These are phyloP conservation scores for Glossophaga mutica DNA, from an alignment of 2,797 vertebrate species.

Conservation along the genomic window DNA sequence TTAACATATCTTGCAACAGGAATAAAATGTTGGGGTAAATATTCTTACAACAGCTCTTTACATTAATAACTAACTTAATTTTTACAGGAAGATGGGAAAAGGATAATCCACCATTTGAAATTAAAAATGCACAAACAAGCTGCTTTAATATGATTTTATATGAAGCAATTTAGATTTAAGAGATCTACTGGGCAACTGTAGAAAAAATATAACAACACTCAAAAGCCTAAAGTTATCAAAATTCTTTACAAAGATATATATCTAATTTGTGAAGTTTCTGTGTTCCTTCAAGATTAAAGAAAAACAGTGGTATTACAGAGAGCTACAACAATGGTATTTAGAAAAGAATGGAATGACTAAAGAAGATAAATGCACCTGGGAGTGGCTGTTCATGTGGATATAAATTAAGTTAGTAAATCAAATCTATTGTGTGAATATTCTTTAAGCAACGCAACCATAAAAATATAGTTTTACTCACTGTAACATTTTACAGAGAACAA, in stretches of 20 bases:
- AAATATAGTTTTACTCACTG: slow-evolving; percentile 73
- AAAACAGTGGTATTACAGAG: slow-evolving; percentile 52
- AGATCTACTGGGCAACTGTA: background rate
- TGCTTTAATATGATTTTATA: background rate
- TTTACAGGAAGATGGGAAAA: background rate
- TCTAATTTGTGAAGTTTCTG: slow-evolving; percentile 47
- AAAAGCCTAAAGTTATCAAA: background rate
- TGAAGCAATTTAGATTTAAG: background rate
- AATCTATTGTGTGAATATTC: slow-evolving; percentile 45
- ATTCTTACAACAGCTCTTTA: slow-evolving; percentile 75
- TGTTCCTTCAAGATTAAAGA: slow-evolving; percentile 69
- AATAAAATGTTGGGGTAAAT: slow-evolving; percentile 82
- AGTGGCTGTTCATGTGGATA: slow-evolving; percentile 58
- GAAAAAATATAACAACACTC: background rate
- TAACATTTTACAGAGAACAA: slow-evolving; percentile 71
- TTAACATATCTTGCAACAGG: slow-evolving; percentile 83
- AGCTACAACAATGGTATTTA: slow-evolving; percentile 71
- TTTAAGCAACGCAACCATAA: slow-evolving; percentile 70
- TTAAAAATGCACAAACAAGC: slow-evolving; percentile 49
- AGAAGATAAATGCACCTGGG: slow-evolving; percentile 72
- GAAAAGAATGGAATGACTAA: slow-evolving; percentile 71
- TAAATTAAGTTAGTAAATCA: slow-evolving; percentile 82
- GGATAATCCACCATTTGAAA: slow-evolving; percentile 46
- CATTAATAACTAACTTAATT: slow-evolving; percentile 66
- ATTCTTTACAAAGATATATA: background rate